Evolutionary conservation across 1,140 invertebrate genomes (phyloP).

Genomic region (Bombyx mandarina): DNA sequence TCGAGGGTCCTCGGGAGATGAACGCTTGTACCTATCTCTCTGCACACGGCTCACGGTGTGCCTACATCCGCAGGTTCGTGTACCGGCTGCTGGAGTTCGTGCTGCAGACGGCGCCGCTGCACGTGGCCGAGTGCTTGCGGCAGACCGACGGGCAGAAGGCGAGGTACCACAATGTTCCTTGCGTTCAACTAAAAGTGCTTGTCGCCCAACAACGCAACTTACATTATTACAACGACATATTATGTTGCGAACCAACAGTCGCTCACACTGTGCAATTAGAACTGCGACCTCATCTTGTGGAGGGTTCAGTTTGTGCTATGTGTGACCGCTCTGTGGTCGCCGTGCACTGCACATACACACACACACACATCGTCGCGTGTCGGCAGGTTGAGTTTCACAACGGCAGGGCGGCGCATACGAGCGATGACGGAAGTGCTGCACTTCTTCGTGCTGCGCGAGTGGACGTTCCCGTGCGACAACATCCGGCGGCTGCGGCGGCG

Average conservation of each 20-base stretch:
- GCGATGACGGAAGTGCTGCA: constrained; percentile 81
- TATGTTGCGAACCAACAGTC: too few relatives aligned
- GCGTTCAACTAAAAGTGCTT: too few relatives aligned
- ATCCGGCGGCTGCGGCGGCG: constrained; percentile 76
- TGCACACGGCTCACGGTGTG: too few relatives aligned
- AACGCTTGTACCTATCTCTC: too few relatives aligned
- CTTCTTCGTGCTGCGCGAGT: constrained; percentile 91
- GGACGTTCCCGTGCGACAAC: constrained; percentile 89
- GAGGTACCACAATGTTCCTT: too few relatives aligned
- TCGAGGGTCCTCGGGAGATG: too few relatives aligned
- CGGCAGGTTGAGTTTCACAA: constrained; percentile 69
- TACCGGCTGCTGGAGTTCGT: constrained; percentile 73
- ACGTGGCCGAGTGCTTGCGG: constrained; percentile 57
- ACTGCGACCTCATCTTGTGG: not conserved
- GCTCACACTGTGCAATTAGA: not conserved
- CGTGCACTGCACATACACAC: too few relatives aligned
- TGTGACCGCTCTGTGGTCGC: too few relatives aligned
- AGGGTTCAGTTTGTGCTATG: too few relatives aligned
- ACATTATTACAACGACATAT: too few relatives aligned
- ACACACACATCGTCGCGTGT: not conserved
- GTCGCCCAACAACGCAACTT: too few relatives aligned
- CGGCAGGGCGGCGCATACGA: constrained; percentile 84
- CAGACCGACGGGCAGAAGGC: too few relatives aligned
- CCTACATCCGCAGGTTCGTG: constrained; percentile 36
- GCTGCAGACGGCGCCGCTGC: constrained; percentile 80